A percentile compares a stretch with the other conserved stretches of the same genome.
These are phyloP conservation scores for Epicampocera succincta DNA, from an alignment of 2,888 invertebrate genomes.

Conservation along the genomic window DNA sequence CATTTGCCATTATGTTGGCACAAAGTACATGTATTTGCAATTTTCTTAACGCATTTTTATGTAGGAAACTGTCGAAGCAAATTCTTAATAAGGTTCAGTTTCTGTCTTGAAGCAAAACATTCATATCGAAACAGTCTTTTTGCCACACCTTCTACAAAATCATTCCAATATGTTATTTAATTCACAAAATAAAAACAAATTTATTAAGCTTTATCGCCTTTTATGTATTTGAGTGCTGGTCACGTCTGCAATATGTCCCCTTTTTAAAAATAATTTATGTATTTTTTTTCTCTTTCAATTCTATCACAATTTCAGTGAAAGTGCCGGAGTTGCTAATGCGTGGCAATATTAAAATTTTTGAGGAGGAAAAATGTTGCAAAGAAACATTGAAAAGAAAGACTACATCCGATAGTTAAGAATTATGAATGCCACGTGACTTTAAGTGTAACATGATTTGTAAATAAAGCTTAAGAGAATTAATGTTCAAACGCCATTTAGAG, in stretches of 20 bases:
- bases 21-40: no score
- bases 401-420: slow-evolving; percentile 78
- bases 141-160: slow-evolving; percentile 12
- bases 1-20: no score
- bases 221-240: slow-evolving; percentile 74
- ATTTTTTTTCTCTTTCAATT: slow-evolving; percentile 41
- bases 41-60: no score
- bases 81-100: no score
- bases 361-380: slow-evolving; percentile 17
- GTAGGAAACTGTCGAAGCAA: no score
- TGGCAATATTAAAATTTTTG: slow-evolving; percentile 49
- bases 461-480: slow-evolving; percentile 71
- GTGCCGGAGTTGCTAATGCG: slow-evolving; percentile 53
- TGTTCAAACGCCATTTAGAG: slow-evolving; percentile 66
- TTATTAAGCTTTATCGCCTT: slow-evolving; percentile 40
- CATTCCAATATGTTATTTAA: slow-evolving; percentile 61
- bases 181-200: slow-evolving; percentile 51
- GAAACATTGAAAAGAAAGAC: slow-evolving; percentile 51
- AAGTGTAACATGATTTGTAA: slow-evolving; percentile 73
- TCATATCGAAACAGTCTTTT: background rate
- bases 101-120: background rate
- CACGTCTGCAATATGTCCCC: slow-evolving; percentile 72
- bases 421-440: slow-evolving; percentile 80
- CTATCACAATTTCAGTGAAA: slow-evolving; percentile 49
- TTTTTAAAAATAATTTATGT: slow-evolving; percentile 55